Evolutionary conservation across 2,888 invertebrate genomes (phyloP).

Genomic region (Drosophila nr. medialis): DNA sequence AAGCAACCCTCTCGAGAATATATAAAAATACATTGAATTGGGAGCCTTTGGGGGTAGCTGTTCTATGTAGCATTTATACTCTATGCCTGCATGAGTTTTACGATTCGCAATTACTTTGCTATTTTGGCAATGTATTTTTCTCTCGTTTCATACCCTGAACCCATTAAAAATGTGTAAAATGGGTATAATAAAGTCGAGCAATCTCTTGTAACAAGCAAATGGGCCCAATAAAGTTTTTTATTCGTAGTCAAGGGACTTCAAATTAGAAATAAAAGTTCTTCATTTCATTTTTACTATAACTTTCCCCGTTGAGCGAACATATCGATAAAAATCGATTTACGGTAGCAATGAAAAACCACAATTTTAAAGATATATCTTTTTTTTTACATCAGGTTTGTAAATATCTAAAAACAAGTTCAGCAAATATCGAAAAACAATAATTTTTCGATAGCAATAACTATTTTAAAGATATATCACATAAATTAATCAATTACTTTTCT

Average conservation of each 20-base stretch:
- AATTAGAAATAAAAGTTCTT: neutral
- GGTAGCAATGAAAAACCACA: neutral
- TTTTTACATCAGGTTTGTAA: neutral
- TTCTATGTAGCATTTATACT: conserved; percentile 32
- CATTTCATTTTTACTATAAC: neutral
- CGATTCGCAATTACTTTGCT: conserved; percentile 78
- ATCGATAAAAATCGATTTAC: neutral
- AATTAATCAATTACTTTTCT: neutral
- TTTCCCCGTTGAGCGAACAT: neutral
- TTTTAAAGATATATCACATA: neutral
- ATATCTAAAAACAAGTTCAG: neutral
- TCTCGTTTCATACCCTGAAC: neutral
- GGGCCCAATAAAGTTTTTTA: neutral
- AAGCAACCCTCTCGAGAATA: conserved; percentile 33
- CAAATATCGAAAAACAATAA: neutral
- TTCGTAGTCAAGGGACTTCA: neutral
- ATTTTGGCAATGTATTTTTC: conserved; percentile 67
- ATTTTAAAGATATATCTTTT: neutral
- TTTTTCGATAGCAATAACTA: neutral
- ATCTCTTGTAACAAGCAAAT: neutral
- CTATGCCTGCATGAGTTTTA: conserved; percentile 57
- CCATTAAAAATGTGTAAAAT: neutral
- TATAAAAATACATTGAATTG: conserved; percentile 10
- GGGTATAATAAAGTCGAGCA: neutral
- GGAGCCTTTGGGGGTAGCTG: conserved; percentile 41